These are phyloP conservation scores for Craterocephalus amniculus DNA, from an alignment of 2,797 vertebrate genomes.

Conservation along the genomic window DNA sequence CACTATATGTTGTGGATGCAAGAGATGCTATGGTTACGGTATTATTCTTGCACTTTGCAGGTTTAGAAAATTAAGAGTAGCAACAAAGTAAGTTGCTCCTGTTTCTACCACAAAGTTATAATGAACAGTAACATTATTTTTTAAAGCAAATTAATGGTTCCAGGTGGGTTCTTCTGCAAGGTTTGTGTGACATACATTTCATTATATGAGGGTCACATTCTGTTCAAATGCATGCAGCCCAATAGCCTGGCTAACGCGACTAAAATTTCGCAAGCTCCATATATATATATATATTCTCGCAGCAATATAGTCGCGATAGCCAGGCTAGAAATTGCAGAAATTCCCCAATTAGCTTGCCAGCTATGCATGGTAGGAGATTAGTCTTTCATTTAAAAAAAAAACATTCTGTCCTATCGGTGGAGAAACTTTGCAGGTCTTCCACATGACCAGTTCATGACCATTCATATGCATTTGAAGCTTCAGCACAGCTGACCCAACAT, in stretches of 20 bases:
- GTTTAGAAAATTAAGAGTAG: conserved; percentile 37
- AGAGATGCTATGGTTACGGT: neutral
- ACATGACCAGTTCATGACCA: neutral
- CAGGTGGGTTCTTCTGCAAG: neutral
- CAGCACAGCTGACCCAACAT: neutral
- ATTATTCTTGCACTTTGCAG: conserved; percentile 23
- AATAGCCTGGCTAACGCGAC: no score
- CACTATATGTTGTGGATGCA: neutral
- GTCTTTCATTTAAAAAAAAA: neutral
- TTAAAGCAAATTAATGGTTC: neutral
- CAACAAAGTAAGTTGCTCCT: conserved; percentile 52
- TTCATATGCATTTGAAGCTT: neutral
- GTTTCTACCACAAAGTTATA: conserved; percentile 40
- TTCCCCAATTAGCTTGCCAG: neutral
- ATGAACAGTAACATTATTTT: conserved; percentile 59
- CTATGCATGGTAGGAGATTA: neutral
- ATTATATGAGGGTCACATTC: neutral
- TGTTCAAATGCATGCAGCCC: neutral
- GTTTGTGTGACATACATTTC: neutral
- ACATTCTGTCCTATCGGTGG: no score
- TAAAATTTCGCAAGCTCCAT: no score
- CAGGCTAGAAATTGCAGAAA: neutral
- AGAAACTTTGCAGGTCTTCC: neutral
- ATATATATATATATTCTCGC: no score
- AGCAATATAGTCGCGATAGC: no score